These are phyloP conservation scores for Channa argus DNA, from an alignment of 2,113 vertebrate species.

Conservation along the genomic window DNA sequence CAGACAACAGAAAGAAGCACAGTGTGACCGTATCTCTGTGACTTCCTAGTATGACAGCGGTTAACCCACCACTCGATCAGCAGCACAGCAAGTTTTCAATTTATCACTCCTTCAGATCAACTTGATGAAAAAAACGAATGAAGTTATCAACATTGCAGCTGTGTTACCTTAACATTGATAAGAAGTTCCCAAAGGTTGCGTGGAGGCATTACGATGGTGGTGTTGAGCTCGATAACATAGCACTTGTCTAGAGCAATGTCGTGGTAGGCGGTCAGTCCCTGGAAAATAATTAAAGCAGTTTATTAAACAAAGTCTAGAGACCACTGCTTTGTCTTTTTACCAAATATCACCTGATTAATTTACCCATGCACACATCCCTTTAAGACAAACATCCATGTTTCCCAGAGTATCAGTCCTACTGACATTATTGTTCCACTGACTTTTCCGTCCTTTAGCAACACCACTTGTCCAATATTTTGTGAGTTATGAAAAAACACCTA, in stretches of 20 bases:
- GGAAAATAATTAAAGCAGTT: background rate
- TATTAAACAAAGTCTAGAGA: background rate
- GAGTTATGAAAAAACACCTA: background rate
- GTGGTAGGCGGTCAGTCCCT: constrained; percentile 95
- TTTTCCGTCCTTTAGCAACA: no score
- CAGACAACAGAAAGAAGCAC: no score
- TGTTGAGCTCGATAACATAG: constrained; percentile 95
- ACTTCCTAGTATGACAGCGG: no score
- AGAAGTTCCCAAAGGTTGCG: constrained; percentile 96
- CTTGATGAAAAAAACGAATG: background rate
- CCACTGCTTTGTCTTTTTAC: no score
- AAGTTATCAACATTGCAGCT: accelerated
- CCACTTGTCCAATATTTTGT: background rate
- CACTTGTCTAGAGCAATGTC: constrained; percentile 95
- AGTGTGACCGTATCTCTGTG: no score
- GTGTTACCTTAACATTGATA: constrained; percentile 90
- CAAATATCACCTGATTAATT: no score
- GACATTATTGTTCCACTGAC: no score
- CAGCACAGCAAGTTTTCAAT: no score
- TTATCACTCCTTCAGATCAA: background rate
- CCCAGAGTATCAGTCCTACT: no score
- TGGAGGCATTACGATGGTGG: constrained; percentile 93
- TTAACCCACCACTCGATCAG: no score
- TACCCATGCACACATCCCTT: no score
- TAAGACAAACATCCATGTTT: no score